These are phyloP conservation scores for Machimus rusticus DNA, from an alignment of 2,888 invertebrate species.

Conservation along the genomic window DNA sequence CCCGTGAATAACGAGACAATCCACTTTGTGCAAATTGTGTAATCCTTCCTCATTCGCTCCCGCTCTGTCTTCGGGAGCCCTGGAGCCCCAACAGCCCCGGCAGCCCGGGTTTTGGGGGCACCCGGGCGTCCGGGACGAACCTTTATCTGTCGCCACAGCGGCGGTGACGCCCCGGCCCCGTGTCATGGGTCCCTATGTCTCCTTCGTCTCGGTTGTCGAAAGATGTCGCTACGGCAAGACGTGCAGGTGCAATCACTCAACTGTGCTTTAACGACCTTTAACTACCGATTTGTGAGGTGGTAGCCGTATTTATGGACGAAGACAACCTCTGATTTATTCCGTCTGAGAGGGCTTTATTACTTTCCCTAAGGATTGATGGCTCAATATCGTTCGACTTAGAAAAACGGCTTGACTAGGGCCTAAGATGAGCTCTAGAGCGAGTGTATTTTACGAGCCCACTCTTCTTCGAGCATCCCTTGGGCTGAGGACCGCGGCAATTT, in stretches of 20 bases:
- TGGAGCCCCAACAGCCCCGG: too few relatives aligned
- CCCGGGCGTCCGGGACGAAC: neutral
- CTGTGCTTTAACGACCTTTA: slow-evolving; percentile 43
- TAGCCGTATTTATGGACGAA: slow-evolving; percentile 37
- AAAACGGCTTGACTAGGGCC: neutral
- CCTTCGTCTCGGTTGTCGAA: slow-evolving; percentile 10
- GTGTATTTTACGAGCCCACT: slow-evolving; percentile 18
- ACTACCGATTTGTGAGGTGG: slow-evolving; percentile 45
- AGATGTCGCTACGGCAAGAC: slow-evolving; percentile 32
- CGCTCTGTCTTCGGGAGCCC: neutral
- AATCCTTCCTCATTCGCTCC: slow-evolving; percentile 49
- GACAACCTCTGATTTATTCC: slow-evolving; percentile 42
- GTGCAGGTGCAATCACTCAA: slow-evolving; percentile 44
- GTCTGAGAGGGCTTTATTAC: slow-evolving; percentile 45
- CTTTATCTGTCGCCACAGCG: neutral
- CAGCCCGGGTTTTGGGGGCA: neutral
- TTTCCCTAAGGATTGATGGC: slow-evolving; percentile 43
- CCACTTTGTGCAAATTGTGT: slow-evolving; percentile 51
- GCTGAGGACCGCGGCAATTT: neutral
- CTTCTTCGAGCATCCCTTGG: neutral
- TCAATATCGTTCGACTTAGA: slow-evolving; percentile 36
- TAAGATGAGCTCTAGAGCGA: neutral
- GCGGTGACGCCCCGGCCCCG: neutral
- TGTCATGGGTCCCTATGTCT: neutral
- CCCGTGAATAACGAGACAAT: slow-evolving; percentile 52